These are phyloP conservation scores for Acronicta aceris DNA, from an alignment of 2,888 invertebrate genomes.

Conservation along the genomic window DNA sequence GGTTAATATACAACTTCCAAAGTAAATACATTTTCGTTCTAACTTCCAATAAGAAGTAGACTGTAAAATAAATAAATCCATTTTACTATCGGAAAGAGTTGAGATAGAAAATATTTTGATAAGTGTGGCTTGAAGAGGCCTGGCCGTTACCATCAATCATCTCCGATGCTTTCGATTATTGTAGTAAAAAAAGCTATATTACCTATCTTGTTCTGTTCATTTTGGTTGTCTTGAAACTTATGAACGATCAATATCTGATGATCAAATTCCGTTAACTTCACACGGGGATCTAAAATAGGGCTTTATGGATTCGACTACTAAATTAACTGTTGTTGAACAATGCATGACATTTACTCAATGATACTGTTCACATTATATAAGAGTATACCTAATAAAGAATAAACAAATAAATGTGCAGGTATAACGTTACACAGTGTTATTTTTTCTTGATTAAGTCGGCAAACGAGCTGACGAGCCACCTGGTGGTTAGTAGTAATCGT, in stretches of 20 bases:
- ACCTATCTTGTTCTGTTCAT: too few species aligned
- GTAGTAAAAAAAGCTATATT: conserved; percentile 20
- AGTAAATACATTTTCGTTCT: background rate
- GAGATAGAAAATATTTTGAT: conserved; percentile 33
- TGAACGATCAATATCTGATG: conserved; percentile 39
- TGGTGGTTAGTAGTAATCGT: too few species aligned
- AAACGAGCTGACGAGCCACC: too few species aligned
- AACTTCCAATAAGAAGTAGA: conserved; percentile 21
- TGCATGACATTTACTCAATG: too few species aligned
- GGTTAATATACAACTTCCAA: conserved; percentile 18
- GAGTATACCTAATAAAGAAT: too few species aligned
- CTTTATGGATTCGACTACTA: background rate
- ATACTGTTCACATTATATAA: too few species aligned
- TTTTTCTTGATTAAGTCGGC: too few species aligned
- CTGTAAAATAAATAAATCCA: conserved; percentile 20
- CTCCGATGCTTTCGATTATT: conserved; percentile 38
- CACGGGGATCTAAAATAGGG: too few species aligned
- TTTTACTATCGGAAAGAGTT: conserved; percentile 25
- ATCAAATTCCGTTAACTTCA: conserved; percentile 2
- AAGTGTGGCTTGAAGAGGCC: conserved; percentile 16
- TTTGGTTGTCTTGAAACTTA: conserved; percentile 21
- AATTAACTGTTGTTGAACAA: too few species aligned
- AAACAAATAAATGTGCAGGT: background rate
- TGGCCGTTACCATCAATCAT: conserved; percentile 41
- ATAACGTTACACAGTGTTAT: background rate